Conservation (phyloP, 2,113 vertebrate species). For the Hemiprocne comata region DNA sequence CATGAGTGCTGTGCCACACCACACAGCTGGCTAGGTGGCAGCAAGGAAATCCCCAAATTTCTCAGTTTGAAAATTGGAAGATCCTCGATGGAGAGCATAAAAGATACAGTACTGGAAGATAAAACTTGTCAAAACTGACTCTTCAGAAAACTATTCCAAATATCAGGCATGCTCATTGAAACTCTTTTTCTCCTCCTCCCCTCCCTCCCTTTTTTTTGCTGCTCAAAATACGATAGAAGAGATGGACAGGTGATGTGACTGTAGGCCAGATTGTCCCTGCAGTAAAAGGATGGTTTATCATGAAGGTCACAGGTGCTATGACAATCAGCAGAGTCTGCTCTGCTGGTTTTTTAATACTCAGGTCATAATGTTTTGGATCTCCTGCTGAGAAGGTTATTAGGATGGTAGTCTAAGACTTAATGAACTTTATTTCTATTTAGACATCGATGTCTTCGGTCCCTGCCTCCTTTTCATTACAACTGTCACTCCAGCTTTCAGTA, state of each 20-base stretch:
- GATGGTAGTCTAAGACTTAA: neutral
- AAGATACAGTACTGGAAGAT: neutral
- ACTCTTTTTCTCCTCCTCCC: neutral
- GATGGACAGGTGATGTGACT: neutral
- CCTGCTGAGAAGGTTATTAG: neutral
- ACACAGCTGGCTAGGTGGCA: neutral
- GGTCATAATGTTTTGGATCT: accelerated
- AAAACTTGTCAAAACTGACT: neutral
- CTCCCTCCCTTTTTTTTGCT: neutral
- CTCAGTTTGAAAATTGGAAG: neutral
- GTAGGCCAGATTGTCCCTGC: neutral
- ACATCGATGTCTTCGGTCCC: neutral
- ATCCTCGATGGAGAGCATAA: neutral
- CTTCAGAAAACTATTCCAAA: neutral
- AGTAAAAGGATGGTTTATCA: neutral
- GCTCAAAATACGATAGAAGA: neutral
- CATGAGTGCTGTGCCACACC: no score
- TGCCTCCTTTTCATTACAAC: neutral
- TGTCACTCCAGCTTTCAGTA: accelerated
- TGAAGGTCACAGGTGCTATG: accelerated
- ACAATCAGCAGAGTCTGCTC: neutral
- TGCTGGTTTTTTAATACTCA: accelerated
- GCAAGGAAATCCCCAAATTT: neutral
- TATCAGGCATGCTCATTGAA: neutral
- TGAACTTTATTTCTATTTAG: neutral